Evolutionary conservation across 2,113 vertebrate genomes (phyloP).

Genomic region (Potamarius usumacintae): DNA sequence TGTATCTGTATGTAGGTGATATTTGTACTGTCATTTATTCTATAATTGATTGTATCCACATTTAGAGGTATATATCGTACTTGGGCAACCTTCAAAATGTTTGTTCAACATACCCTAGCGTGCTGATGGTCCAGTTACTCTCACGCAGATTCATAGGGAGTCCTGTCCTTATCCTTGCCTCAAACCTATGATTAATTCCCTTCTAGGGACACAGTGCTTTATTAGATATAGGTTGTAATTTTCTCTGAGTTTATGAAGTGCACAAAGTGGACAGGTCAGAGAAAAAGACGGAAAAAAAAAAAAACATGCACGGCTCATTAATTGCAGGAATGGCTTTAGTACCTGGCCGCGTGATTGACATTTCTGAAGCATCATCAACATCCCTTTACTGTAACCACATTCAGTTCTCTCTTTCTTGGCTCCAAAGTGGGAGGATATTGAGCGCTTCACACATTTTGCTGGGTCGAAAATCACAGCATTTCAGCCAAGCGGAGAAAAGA

Average conservation of each 20-base stretch:
- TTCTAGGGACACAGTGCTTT: constrained; percentile 23
- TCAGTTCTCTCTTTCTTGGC: constrained; percentile 53
- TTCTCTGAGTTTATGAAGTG: constrained; percentile 42
- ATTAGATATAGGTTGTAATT: constrained; percentile 34
- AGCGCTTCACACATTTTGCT: constrained; percentile 50
- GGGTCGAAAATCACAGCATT: constrained; percentile 40
- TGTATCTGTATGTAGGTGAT: constrained; percentile 15
- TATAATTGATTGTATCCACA: constrained; percentile 22
- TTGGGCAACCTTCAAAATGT: constrained; percentile 6
- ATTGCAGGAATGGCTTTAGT: constrained; percentile 45
- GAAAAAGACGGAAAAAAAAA: background rate
- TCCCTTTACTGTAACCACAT: constrained; percentile 52
- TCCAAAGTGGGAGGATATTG: constrained; percentile 47
- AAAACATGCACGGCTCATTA: constrained; percentile 24
- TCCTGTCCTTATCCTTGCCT: constrained; percentile 32
- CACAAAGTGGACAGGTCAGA: background rate
- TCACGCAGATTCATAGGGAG: constrained; percentile 22
- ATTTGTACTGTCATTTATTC: constrained; percentile 13
- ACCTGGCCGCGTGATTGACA: constrained; percentile 45
- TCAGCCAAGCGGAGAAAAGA: constrained; percentile 24
- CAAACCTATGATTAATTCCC: constrained; percentile 25
- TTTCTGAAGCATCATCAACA: constrained; percentile 59
- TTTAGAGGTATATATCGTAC: too few relatives aligned
- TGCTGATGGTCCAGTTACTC: constrained; percentile 12
- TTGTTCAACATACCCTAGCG: constrained; percentile 32